phyloP scores from a whole-genome alignment of 2,113 vertebrate genomes.

The Syngnathus floridae region DNA sequence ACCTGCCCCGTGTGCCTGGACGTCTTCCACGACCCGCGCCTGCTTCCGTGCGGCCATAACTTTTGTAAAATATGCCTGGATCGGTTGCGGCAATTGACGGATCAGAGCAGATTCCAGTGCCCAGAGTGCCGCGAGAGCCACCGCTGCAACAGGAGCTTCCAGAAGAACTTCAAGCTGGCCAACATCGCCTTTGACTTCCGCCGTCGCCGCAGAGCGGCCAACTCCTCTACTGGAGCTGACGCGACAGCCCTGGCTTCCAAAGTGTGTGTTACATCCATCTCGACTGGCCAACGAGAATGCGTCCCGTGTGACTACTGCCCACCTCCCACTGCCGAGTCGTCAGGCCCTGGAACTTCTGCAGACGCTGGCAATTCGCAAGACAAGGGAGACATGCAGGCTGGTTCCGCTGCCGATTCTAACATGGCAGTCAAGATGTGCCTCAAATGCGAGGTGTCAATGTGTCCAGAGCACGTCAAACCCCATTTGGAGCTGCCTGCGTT shows the following conservation, averaged over 20 bases:
- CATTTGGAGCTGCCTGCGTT: constrained; percentile 69
- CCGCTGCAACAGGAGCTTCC: constrained; percentile 32
- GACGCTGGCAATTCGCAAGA: constrained; percentile 17
- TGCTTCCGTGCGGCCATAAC: constrained; percentile 71
- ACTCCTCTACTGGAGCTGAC: background rate
- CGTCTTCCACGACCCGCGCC: constrained; percentile 62
- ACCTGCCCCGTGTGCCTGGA: constrained; percentile 71
- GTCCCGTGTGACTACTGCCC: constrained; percentile 69
- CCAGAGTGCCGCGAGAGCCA: constrained; percentile 69
- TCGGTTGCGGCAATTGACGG: constrained; percentile 46
- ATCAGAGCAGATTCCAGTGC: constrained; percentile 56
- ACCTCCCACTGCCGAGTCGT: background rate
- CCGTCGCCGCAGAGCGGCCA: constrained; percentile 1
- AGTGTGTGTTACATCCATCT: background rate
- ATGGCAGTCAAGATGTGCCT: constrained; percentile 69
- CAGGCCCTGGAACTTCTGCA: accelerated
- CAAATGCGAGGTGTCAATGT: constrained; percentile 76
- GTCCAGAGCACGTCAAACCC: constrained; percentile 62
- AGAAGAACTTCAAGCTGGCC: constrained; percentile 72
- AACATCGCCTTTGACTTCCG: constrained; percentile 66
- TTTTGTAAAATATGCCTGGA: constrained; percentile 69
- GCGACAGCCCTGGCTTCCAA: background rate
- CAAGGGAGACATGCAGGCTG: background rate
- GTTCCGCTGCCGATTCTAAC: background rate
- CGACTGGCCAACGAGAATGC: background rate